Base-by-base conservation (phyloP, 2,797 vertebrate genomes). In the Enteromius paludinosus region DNA sequence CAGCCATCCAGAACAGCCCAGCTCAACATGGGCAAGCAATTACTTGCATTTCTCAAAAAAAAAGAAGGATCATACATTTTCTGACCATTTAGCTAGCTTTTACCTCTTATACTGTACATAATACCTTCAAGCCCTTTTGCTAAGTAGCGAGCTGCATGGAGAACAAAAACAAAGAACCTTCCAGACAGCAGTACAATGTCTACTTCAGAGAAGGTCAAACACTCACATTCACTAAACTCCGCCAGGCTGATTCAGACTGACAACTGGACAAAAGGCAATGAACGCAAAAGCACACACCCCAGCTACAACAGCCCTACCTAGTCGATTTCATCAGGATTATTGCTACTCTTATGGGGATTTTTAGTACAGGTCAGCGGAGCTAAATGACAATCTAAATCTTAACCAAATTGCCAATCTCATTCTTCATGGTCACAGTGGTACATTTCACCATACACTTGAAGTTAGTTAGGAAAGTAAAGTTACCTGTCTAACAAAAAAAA, bases 201-300 rank as follows among this genome's bases (percentile, higher is more conserved):
- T 77, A 73, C 76, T 81, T 62, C 47, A 80, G 80, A 41, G 83
- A 85, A 88, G 87, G 87, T 83, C 87, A 86, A 77, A 78, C 49
- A 12, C 74, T 85, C 84, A 84, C 84, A 84, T 85, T 79, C 72
- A 49, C 85, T 82, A 61, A 77, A 61, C 52, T 69, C 78, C 45
- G 59, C 70, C 43, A n/a, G 38, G 12, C 64, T 81, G 73, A 38
- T 47, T 52, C 18, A 77, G 72, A 81, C 54, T 59, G 38, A 77
- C 76, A 78, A 78, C 47, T 2, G 14, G 8, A 65, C 73, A 61
- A 76, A 56, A 56, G 12, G 30, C 18, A 11, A 76, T 61, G 17
- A 9, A 61, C 3, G 30, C 25, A 70, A 74, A 61, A 56, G 82
- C 68, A 71, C 76, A 38, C 41, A 65, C 52, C 59, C 54, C 23